phyloP scores from a whole-genome alignment of 2,113 vertebrate species.

The Saccopteryx leptura region DNA sequence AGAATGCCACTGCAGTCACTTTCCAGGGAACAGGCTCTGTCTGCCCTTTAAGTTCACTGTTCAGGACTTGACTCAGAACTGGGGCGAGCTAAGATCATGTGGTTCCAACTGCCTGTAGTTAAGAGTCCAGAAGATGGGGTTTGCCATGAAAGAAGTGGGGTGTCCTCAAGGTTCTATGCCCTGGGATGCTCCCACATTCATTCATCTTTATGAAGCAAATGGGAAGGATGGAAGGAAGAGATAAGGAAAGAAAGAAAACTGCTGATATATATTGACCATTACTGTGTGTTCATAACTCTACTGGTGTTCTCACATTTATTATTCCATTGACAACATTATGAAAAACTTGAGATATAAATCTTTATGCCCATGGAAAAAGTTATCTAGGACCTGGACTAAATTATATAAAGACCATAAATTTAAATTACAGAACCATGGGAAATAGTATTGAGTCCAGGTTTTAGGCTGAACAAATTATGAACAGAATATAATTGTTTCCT shows the following conservation, averaged over 20 bases:
- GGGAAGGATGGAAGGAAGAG: background rate
- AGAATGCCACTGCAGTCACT: conserved; percentile 83
- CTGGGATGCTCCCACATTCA: background rate
- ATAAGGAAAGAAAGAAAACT: background rate
- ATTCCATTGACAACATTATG: background rate
- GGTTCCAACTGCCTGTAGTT: background rate
- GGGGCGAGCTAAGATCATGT: background rate
- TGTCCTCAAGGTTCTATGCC: background rate
- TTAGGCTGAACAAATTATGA: background rate
- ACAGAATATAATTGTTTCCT: background rate
- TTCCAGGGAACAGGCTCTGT: conserved; percentile 79
- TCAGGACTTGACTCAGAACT: conserved; percentile 51
- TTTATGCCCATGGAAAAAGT: background rate
- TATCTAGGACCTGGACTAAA: background rate
- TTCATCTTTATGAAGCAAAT: background rate
- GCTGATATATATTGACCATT: background rate
- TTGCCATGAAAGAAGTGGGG: background rate
- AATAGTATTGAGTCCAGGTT: background rate
- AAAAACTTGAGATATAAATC: background rate
- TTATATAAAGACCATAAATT: background rate
- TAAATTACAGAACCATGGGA: background rate
- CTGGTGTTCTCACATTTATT: background rate
- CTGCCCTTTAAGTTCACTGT: conserved; percentile 74
- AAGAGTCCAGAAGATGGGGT: background rate
- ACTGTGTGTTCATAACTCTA: background rate